Conservation (phyloP, 2,113 vertebrate genomes). For the Dolichallabes microphthalmus region DNA sequence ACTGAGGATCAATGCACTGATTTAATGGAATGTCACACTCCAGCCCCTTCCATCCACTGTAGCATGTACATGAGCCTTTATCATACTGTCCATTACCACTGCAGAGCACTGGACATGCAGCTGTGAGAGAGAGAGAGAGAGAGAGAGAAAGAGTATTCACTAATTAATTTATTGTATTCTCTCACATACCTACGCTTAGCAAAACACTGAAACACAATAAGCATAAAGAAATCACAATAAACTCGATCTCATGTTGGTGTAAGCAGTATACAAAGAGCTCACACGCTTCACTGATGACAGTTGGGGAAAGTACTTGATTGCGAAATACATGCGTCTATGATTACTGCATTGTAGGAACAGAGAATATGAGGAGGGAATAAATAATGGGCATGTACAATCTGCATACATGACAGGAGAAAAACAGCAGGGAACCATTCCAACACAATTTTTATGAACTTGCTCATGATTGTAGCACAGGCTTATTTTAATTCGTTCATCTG, state of each 20-base stretch:
- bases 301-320: background rate
- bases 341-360: background rate
- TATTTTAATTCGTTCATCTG: background rate
- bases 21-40: conserved; percentile 91
- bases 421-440: background rate
- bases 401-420: background rate
- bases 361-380: background rate
- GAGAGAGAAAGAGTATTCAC: background rate
- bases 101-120: conserved; percentile 93
- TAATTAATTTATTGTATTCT: background rate
- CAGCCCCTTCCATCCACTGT: conserved; percentile 96
- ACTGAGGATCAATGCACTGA: conserved; percentile 94
- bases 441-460: background rate
- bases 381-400: background rate
- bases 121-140: conserved; percentile 62
- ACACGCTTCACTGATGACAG: background rate
- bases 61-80: conserved; percentile 94
- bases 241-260: background rate
- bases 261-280: background rate
- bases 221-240: background rate
- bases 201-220: background rate
- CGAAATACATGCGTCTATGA: background rate
- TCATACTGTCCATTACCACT: conserved; percentile 97
- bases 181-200: background rate
- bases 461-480: background rate